Conservation (phyloP, 2,888 invertebrate genomes). For the Cheilosia impressa region DNA sequence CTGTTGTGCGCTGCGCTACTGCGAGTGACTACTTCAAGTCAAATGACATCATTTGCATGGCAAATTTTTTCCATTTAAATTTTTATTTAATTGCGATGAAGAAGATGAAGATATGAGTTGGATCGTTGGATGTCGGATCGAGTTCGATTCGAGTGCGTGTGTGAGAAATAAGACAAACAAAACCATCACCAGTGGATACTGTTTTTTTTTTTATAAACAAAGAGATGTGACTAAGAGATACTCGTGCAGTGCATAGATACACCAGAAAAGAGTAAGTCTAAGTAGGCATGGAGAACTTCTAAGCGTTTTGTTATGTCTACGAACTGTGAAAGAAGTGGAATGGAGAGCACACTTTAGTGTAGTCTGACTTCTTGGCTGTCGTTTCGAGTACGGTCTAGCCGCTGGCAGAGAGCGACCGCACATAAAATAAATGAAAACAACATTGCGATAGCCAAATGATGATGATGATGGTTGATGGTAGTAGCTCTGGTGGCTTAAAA, state of each 20-base stretch:
- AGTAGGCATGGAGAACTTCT: conserved; percentile 13
- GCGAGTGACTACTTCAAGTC: conserved; percentile 50
- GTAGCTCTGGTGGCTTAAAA: conserved; percentile 55
- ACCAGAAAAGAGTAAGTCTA: conserved; percentile 6
- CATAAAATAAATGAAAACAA: conserved; percentile 3
- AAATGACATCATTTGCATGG: conserved; percentile 72
- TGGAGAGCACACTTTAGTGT: conserved; percentile 40
- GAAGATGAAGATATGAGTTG: conserved; percentile 42
- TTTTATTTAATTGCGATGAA: conserved; percentile 43
- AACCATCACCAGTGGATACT: conserved; percentile 11
- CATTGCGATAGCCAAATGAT: conserved; percentile 15
- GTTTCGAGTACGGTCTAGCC: conserved; percentile 36
- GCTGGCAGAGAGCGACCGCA: conserved; percentile 20
- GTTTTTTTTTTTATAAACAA: conserved; percentile 29
- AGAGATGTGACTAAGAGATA: conserved; percentile 45
- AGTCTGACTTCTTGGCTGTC: conserved; percentile 50
- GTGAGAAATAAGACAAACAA: conserved; percentile 45
- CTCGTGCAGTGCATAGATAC: not conserved
- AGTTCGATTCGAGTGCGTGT: conserved; percentile 60
- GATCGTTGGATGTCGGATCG: conserved; percentile 27
- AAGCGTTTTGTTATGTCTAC: conserved; percentile 57
- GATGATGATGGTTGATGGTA: conserved; percentile 3
- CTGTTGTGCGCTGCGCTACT: conserved; percentile 4
- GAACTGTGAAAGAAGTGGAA: conserved; percentile 37
- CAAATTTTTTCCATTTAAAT: conserved; percentile 34